phyloP scores from a whole-genome alignment of 2,113 vertebrate genomes.

The Tychaedon coryphoeus region DNA sequence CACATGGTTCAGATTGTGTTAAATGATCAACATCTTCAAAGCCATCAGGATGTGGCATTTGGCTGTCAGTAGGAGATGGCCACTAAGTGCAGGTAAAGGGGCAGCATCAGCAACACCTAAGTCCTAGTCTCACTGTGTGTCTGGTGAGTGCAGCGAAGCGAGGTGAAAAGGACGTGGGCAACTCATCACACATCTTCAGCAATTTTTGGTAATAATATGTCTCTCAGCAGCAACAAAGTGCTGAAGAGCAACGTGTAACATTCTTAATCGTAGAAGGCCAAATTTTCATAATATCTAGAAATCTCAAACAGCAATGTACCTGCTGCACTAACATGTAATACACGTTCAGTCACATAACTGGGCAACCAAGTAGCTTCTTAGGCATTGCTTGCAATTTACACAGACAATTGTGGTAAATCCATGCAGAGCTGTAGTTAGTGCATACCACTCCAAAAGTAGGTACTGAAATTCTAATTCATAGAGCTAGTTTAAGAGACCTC shows the following conservation, averaged over 20 bases:
- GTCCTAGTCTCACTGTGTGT: fast-evolving
- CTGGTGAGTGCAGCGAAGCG: not conserved
- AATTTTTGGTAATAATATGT: not conserved
- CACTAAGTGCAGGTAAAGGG: not conserved
- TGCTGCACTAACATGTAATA: not conserved
- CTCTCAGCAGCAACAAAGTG: not conserved
- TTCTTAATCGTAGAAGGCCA: not conserved
- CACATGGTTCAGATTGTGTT: not conserved
- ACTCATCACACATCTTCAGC: not conserved
- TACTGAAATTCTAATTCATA: not conserved
- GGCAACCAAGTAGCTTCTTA: not conserved
- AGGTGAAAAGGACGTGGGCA: not conserved
- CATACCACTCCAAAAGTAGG: not conserved
- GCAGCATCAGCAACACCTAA: not conserved
- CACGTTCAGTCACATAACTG: not conserved
- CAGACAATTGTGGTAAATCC: not conserved
- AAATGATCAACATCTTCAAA: not conserved
- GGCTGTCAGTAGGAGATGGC: not conserved
- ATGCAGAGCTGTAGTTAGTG: not conserved
- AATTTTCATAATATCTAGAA: not conserved
- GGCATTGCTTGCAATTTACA: not conserved
- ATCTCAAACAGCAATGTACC: not conserved
- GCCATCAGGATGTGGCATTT: not conserved
- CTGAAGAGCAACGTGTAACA: not conserved
- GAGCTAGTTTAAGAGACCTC: not conserved